Percentiles rank a stretch among this genome's conserved stretches.
These are phyloP conservation scores for Ganaspis brasiliensis DNA, from an alignment of 2,888 invertebrate species.

Conservation along the genomic window DNA sequence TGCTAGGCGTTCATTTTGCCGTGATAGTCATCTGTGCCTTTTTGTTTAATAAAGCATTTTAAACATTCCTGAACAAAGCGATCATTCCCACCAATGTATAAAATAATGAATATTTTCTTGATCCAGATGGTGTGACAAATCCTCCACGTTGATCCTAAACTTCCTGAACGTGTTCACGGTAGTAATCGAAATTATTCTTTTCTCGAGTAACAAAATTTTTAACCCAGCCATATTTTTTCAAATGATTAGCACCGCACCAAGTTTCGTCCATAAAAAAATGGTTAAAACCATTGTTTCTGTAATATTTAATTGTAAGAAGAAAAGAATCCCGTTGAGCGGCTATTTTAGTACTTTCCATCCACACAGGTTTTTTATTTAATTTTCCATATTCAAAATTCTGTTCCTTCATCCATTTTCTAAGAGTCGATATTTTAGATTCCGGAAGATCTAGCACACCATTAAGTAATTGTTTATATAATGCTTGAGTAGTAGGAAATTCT, in stretches of 20 bases:
- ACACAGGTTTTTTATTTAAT: not conserved
- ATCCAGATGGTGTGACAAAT: conserved; percentile 6
- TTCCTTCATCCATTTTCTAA: not conserved
- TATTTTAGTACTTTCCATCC: conserved; percentile 3
- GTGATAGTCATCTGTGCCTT: too few relatives aligned
- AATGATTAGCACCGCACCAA: conserved; percentile 8
- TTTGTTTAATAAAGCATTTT: conserved; percentile 25
- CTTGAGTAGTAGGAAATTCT: not conserved
- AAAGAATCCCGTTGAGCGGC: not conserved
- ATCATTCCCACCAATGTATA: not conserved
- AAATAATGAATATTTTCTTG: not conserved
- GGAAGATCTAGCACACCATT: conserved; percentile 5
- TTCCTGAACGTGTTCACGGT: not conserved
- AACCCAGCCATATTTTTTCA: not conserved
- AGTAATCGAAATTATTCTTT: not conserved
- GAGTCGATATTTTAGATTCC: not conserved
- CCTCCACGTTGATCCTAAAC: not conserved
- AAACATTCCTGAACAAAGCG: not conserved
- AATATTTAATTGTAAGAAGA: not conserved
- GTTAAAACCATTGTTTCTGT: not conserved
- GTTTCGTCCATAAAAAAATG: conserved; percentile 13
- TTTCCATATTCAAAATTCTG: not conserved
- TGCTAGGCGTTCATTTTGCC: too few relatives aligned
- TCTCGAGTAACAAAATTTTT: not conserved
- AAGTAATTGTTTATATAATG: not conserved